Base-by-base conservation (phyloP, 2,113 vertebrate genomes). In the Microcebus griseorufus region DNA sequence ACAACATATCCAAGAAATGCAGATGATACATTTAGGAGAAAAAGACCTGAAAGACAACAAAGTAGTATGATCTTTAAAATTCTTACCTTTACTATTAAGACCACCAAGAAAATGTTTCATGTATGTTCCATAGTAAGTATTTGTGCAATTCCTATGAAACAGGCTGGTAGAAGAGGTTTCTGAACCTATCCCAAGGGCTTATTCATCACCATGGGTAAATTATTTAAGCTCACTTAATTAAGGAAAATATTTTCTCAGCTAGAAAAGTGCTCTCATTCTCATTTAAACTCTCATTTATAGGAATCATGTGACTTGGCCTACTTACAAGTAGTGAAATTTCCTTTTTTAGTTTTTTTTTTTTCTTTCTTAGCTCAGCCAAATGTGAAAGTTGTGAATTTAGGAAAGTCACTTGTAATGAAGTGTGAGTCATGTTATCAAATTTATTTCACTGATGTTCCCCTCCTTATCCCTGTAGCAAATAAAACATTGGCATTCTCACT, bases 381-480 rank as follows among this genome's bases (percentile, higher is more conserved):
- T 97, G 89, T 93, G 90, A 70, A 97, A 93, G 60, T 90, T 95
- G 92, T 96, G 93, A 95, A 97, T 97, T 94, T 94, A 72, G 29
- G 75, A 55, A 96, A 95, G 86, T 94, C 75, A 32, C 79, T 84
- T 97, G 65, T 96, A 95, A 97, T 96, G 88, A 97, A 93, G 64
- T 76, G 17, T 97, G 90, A 97, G 80, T 97, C 93, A 95, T 90
- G 84, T 97, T 95, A 80, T 85, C 94, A 96, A 5, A 93, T 97
- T 95, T 90, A 78, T 95, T 86, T 88, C 62, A 62, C 87, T 23
- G 29, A 84, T 89, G 67, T 95, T 95, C 75, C 81, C 76, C 64
- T 93, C 65, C 53, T 95, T 90, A 64, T 88, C 58, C 78, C 62
- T 86, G 65, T 96, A 90, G 90, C 92, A 93, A 97, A 97, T 97